Conservation (phyloP, 2,113 vertebrate species). For the Microcebus griseorufus region DNA sequence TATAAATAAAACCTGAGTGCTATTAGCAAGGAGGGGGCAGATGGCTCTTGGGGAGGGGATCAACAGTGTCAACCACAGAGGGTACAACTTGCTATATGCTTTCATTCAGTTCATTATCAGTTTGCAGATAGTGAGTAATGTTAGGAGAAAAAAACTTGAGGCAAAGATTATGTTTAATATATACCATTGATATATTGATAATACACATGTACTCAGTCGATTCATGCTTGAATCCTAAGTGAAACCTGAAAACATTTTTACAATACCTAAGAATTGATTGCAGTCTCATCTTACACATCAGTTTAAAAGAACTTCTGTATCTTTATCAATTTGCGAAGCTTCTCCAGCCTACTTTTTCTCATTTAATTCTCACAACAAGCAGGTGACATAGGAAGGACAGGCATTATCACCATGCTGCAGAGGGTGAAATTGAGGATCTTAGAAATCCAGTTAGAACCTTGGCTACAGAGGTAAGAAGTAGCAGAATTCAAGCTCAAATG, state of each 20-base stretch:
- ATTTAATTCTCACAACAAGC: background rate
- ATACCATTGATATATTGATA: background rate
- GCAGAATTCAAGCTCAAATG: background rate
- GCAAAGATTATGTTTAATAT: background rate
- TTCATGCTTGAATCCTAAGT: background rate
- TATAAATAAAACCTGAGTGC: background rate
- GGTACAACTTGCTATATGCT: background rate
- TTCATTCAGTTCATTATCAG: background rate
- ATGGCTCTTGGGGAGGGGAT: background rate
- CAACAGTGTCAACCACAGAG: background rate
- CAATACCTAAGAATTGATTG: background rate
- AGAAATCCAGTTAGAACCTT: background rate
- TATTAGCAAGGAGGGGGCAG: background rate
- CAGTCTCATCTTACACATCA: background rate
- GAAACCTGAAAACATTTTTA: conserved; percentile 23
- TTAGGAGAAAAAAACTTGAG: background rate
- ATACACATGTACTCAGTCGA: background rate
- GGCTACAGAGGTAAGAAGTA: background rate
- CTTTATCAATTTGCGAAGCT: background rate
- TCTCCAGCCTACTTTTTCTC: background rate
- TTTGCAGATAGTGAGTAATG: background rate
- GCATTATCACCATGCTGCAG: background rate
- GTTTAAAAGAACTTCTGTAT: conserved; percentile 6
- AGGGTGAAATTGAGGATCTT: background rate
- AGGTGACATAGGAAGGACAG: background rate